phyloP scores from a whole-genome alignment of 1,140 invertebrate genomes.

The Cheumatopsyche charites region DNA sequence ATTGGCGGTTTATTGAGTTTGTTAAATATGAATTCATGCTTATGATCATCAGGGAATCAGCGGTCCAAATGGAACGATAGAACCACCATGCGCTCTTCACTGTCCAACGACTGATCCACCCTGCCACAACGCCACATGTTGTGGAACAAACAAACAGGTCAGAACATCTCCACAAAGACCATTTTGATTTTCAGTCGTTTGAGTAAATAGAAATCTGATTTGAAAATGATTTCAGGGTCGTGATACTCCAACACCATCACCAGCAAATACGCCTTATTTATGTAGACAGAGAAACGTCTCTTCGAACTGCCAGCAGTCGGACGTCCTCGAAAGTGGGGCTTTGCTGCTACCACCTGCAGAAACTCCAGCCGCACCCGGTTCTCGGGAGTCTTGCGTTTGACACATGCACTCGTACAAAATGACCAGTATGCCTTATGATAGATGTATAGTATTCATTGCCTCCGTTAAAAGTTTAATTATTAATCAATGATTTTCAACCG shows the following conservation, averaged over 20 bases:
- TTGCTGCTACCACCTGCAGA: constrained; percentile 25
- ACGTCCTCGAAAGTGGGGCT: constrained; percentile 44
- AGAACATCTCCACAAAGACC: too few relatives aligned
- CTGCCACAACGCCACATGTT: constrained; percentile 85
- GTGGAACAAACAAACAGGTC: constrained; percentile 63
- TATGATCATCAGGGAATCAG: constrained; percentile 39
- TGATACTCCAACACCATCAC: constrained; percentile 75
- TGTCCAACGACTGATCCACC: constrained; percentile 84
- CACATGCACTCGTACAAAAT: constrained; percentile 29
- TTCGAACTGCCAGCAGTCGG: constrained; percentile 35
- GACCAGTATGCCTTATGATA: constrained; percentile 34
- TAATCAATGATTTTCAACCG: neutral
- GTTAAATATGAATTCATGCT: neutral
- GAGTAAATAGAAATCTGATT: neutral
- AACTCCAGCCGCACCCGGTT: neutral
- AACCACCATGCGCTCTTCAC: constrained; percentile 76
- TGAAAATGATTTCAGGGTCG: constrained; percentile 62
- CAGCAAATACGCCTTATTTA: constrained; percentile 77
- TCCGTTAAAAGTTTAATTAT: neutral
- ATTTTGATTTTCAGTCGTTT: too few relatives aligned
- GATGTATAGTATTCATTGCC: constrained; percentile 22
- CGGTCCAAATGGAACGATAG: constrained; percentile 50
- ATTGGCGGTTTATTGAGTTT: constrained; percentile 5
- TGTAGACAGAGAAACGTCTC: constrained; percentile 71
- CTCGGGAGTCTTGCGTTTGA: constrained; percentile 46